Evolutionary conservation across 2,113 vertebrate genomes (phyloP).

Genomic region (Passer montanus): DNA sequence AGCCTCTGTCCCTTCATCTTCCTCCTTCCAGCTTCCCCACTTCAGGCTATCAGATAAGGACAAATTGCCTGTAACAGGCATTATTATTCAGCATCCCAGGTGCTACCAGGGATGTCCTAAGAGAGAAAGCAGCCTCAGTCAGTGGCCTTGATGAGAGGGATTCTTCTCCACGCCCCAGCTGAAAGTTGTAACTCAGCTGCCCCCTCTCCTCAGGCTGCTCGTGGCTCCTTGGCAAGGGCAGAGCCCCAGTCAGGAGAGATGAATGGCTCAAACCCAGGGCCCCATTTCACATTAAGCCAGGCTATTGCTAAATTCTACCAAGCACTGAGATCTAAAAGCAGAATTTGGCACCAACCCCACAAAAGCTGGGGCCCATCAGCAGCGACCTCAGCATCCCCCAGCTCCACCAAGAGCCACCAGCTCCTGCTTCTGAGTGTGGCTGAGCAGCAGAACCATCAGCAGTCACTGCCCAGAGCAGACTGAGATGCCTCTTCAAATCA

Average conservation of each 20-base stretch:
- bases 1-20: background rate
- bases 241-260: background rate
- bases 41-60: conserved; percentile 16
- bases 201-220: background rate
- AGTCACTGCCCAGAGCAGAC: background rate
- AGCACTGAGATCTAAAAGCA: background rate
- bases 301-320: background rate
- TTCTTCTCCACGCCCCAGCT: background rate
- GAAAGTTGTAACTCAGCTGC: background rate
- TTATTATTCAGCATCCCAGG: background rate
- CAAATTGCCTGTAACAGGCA: background rate
- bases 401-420: background rate
- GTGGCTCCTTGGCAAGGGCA: background rate
- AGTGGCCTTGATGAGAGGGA: background rate
- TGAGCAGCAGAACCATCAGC: background rate
- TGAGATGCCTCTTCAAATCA: fast-evolving
- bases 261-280: background rate
- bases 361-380: background rate
- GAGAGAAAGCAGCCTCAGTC: background rate
- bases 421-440: fast-evolving
- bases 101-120: background rate
- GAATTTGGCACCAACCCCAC: background rate
- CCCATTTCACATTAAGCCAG: background rate
- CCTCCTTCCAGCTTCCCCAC: background rate
- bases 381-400: fast-evolving